phyloP scores from a whole-genome alignment of 1,140 invertebrate species.

The Sitobion miscanthi region DNA sequence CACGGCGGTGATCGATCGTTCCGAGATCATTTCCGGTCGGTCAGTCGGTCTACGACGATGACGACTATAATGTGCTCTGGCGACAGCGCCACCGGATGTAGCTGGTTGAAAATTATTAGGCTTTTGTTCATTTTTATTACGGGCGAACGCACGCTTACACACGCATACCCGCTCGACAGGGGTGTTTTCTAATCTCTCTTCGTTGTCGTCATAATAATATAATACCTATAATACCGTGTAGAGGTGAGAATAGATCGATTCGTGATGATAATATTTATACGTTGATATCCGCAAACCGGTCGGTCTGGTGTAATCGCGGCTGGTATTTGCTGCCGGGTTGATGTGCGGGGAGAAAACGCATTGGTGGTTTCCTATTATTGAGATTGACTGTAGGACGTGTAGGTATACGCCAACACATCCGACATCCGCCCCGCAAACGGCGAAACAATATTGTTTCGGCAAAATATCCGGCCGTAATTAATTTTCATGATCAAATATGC shows the following conservation, averaged over 20 bases:
- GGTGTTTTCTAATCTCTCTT: background rate
- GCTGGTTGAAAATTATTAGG: background rate
- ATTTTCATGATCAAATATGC: background rate
- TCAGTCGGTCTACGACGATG: background rate
- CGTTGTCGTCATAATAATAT: background rate
- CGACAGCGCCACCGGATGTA: background rate
- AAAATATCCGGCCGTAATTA: constrained; percentile 34
- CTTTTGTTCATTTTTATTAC: background rate
- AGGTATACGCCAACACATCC: background rate
- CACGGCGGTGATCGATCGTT: background rate
- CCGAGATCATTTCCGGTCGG: background rate
- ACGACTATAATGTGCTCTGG: background rate
- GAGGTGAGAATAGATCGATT: background rate
- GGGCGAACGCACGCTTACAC: background rate
- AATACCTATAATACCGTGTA: background rate
- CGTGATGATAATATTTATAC: background rate
- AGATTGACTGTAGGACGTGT: background rate
- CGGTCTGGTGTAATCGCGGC: background rate
- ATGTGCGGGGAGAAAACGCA: background rate
- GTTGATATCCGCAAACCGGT: background rate
- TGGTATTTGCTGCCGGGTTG: background rate
- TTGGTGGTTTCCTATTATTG: background rate
- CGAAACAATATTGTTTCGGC: constrained; percentile 4
- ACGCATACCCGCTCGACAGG: background rate
- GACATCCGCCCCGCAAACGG: background rate